Evolutionary conservation across 2,113 vertebrate genomes (phyloP), one percentile per base, ranked within the genome.

Genomic region (Serilophus lunatus): DNA sequence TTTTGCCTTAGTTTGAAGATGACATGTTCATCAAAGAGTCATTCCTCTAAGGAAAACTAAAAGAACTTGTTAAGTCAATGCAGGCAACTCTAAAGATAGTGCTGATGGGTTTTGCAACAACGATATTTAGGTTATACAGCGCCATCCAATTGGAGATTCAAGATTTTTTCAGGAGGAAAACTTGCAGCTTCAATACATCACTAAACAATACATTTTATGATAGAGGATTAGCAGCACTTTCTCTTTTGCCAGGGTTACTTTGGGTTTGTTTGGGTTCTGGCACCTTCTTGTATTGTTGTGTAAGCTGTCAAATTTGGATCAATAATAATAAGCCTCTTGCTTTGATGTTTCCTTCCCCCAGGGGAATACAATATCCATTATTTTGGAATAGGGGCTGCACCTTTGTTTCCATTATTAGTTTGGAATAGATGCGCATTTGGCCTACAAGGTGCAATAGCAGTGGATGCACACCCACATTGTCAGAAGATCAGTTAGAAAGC

Each of bases 391-490:
- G 9, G 3, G 25, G 3, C 38, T 87, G 38, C 33, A 54, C 13
- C 13, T 74, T 45, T 53, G 5, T 50, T 71, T 50, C 18, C 15
- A 8, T 50, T 35, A 23, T 12, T 22, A 44, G 5, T 19, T 86
- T 65, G 81, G n/a, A 40, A 56, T 33, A 60, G 15, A 7, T 45
- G 4, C 26, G 8, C 24, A 56, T 44, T 88, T 83, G 10, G 15
- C 22, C 50, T 53, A 40, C 19, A 49, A 57, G 26, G 18, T 40
- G 8, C 18, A 44, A 13, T 38, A 66, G 12, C 44, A 70, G 64
- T 28, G 49, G 28, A 45, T 29, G 18, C 5, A 5, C 0, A 0
- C 29, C 76, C 24, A n/a, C 13, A 12, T 4, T 26, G 11, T 31
- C 18, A n/a, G 28, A 53, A 71, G 28, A 36, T 59, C 25, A 49